Percentiles rank a stretch among this genome's conserved stretches.
Conservation (phyloP, 2,888 invertebrate species). For the Agrypnus murinus region DNA sequence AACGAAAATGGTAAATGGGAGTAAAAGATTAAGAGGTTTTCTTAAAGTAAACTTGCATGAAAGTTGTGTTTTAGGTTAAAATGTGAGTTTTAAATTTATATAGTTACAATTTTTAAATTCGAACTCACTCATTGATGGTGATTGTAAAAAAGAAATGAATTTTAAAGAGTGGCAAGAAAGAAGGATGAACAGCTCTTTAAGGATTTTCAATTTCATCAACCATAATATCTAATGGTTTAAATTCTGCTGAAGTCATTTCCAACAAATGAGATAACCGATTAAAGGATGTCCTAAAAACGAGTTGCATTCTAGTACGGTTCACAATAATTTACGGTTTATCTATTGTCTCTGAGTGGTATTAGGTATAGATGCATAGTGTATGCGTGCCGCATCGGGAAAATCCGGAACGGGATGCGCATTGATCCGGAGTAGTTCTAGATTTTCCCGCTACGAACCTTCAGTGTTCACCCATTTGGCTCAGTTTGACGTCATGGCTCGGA, state of each 20-base stretch:
- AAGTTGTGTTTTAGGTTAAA: too few relatives aligned
- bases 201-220: constrained; percentile 3
- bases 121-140: too few relatives aligned
- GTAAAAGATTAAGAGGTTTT: constrained; percentile 35
- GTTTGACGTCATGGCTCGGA: constrained; percentile 69
- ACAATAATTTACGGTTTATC: constrained; percentile 3
- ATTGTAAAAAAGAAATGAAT: too few relatives aligned
- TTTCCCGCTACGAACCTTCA: constrained; percentile 53
- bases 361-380: neutral
- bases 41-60: constrained; percentile 18
- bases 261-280: constrained; percentile 33
- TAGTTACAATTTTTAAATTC: too few relatives aligned
- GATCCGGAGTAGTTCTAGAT: constrained; percentile 61
- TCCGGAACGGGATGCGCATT: constrained; percentile 60
- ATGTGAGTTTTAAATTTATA: too few relatives aligned
- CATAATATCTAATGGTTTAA: constrained; percentile 8
- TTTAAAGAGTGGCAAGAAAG: too few relatives aligned
- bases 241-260: constrained; percentile 15
- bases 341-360: too few relatives aligned
- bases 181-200: too few relatives aligned
- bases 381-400: constrained; percentile 53
- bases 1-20: constrained; percentile 7
- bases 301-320: constrained; percentile 41
- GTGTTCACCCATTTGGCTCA: constrained; percentile 55
- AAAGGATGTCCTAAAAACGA: constrained; percentile 36